Evolutionary conservation across 1,140 invertebrate genomes (phyloP), one percentile per base, ranked within the genome.

Genomic region (Bombus waltoni): DNA sequence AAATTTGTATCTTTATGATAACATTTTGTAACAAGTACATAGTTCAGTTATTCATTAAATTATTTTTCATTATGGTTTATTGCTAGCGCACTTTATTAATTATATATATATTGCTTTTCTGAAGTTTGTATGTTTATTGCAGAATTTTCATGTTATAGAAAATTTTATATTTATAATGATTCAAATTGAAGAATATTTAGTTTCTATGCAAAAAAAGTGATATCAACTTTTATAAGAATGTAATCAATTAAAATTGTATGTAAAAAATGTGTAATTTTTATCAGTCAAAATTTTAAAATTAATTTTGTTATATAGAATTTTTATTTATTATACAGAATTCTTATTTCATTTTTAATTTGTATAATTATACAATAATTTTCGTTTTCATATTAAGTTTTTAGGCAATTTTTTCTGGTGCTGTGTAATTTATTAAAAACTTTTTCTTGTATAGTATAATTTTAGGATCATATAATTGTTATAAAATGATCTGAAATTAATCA

Each of bases 1-100:
- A 35, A 38, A 15, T 47, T 74, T 65, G 40, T 32, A 47, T 47
- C 35, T 66, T 78, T 42, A 78, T 32, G 59, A 35, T 66, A 11
- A 53, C 38, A 80, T 57, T 81, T 71, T 44, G 32, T 75, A 38
- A 47, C 25, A 42, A 59, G 66, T 81, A 81, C 47, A 38, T 73
- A 44, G 5, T 53, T 57, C 18, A 75, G 25, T 57, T 82, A 57
- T 40, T 28, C 11, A 18, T 57, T 65, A 82, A 62, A 73, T 42
- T 35, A 32, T 32, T 62, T 53, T 77, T 35, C 18, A 42, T 77
- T 83, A 32, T 15, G 38, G 10, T 75, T 53, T 68, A 66, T 78
- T 35, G 57, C 2, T 2, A 70, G 10, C 6, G 1, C 25, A 38
- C 3, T 35, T 42, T 75, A n/a, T 65, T 74, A 32, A 82, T 72